Evolutionary conservation across 2,888 invertebrate species (phyloP).

Genomic region (Hecatera dysodea): DNA sequence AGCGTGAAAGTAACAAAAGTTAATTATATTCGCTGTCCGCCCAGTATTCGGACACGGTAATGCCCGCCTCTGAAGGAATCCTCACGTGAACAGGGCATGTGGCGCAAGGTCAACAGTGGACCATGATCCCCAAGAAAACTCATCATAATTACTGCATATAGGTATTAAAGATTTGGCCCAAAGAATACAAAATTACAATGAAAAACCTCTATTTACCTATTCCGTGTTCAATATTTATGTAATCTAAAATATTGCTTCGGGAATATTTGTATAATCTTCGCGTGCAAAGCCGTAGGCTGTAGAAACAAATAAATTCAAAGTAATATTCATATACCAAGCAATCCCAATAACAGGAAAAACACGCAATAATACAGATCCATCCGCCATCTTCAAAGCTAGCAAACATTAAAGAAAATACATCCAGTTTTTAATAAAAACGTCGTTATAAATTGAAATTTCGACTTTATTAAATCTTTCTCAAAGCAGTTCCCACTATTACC

Average conservation of each 20-base stretch:
- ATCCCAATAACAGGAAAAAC: slow-evolving; percentile 27
- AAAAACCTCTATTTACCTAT: neutral
- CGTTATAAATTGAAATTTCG: slow-evolving; percentile 46
- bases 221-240: neutral
- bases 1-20: too few species aligned
- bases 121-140: too few species aligned
- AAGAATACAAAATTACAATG: neutral
- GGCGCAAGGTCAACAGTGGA: too few species aligned
- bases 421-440: slow-evolving; percentile 41
- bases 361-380: slow-evolving; percentile 13
- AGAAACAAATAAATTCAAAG: slow-evolving; percentile 17
- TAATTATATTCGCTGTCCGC: too few species aligned
- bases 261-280: neutral
- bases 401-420: slow-evolving; percentile 36
- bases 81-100: too few species aligned
- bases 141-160: neutral
- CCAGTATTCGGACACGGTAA: too few species aligned
- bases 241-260: neutral
- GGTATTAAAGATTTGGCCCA: neutral
- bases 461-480: slow-evolving; percentile 55
- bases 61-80: too few species aligned
- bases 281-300: neutral
- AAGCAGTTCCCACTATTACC: slow-evolving; percentile 42
- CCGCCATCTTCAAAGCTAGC: slow-evolving; percentile 37
- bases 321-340: slow-evolving; percentile 26